Evolutionary conservation across 2,113 vertebrate genomes (phyloP).

Genomic region (Colossoma macropomum): DNA sequence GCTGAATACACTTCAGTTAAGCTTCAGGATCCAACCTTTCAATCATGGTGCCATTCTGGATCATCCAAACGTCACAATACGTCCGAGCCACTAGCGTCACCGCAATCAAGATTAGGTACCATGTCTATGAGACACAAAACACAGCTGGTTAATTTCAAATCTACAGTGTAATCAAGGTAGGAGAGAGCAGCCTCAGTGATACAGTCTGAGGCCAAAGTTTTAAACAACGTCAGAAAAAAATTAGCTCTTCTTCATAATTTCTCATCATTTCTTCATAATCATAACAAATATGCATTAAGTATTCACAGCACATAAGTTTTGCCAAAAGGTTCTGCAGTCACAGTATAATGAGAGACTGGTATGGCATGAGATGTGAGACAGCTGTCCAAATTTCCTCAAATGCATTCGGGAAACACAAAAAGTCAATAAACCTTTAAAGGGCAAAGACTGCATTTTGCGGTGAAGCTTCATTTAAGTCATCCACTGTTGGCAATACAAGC

Average conservation of each 20-base stretch:
- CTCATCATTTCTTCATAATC: background rate
- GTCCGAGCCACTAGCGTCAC: conserved; percentile 92
- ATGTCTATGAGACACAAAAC: conserved; percentile 79
- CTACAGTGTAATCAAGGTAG: background rate
- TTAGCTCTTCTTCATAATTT: background rate
- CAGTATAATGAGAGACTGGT: background rate
- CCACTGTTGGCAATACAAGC: background rate
- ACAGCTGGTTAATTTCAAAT: background rate
- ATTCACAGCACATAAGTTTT: background rate
- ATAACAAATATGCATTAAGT: background rate
- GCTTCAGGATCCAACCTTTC: conserved; percentile 85
- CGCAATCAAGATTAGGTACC: conserved; percentile 92
- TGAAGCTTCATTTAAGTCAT: background rate
- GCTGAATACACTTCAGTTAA: background rate
- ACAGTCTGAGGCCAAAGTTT: background rate
- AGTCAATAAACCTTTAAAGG: background rate
- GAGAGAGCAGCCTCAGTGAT: too few species aligned
- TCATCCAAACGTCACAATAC: conserved; percentile 99
- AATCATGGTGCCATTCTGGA: conserved; percentile 97
- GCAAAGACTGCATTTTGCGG: background rate
- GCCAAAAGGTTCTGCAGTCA: background rate
- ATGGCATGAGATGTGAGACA: background rate
- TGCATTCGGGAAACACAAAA: background rate
- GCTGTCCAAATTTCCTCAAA: background rate
- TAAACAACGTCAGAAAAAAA: background rate